Evolutionary conservation across 2,888 invertebrate species (phyloP).

Genomic region (Oscheius onirici): DNA sequence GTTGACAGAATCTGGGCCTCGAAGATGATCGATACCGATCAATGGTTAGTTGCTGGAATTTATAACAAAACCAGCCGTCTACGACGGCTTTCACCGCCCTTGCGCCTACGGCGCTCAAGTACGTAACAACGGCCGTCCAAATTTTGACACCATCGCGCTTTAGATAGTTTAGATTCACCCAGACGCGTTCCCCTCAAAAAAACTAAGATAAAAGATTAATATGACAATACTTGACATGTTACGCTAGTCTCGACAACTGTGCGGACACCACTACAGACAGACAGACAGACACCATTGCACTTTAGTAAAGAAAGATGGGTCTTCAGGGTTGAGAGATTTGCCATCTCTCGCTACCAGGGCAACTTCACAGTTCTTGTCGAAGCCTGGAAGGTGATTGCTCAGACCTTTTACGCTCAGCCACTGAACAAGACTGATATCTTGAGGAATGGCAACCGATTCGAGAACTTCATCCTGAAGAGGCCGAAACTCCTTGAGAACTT

Average conservation of each 20-base stretch:
- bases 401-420: constrained; percentile 46
- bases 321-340: constrained; percentile 34
- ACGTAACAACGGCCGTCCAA: too few relatives aligned
- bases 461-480: constrained; percentile 14
- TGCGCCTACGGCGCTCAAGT: too few relatives aligned
- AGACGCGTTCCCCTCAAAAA: too few relatives aligned
- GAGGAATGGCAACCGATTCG: constrained; percentile 2
- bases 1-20: constrained; percentile 77
- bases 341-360: constrained; percentile 38
- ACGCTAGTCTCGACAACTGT: too few relatives aligned
- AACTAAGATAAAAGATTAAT: too few relatives aligned
- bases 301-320: background rate
- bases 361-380: background rate
- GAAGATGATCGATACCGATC: constrained; percentile 23
- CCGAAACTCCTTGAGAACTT: background rate
- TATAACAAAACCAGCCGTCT: too few relatives aligned
- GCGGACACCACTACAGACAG: too few relatives aligned
- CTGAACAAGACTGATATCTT: constrained; percentile 28
- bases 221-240: too few relatives aligned
- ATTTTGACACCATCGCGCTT: too few relatives aligned
- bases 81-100: too few relatives aligned
- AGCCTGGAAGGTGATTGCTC: constrained; percentile 42
- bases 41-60: constrained; percentile 31
- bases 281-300: too few relatives aligned
- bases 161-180: too few relatives aligned